Evolutionary conservation across 2,797 vertebrate species (phyloP).

Genomic region (Coracias cyanogaster): DNA sequence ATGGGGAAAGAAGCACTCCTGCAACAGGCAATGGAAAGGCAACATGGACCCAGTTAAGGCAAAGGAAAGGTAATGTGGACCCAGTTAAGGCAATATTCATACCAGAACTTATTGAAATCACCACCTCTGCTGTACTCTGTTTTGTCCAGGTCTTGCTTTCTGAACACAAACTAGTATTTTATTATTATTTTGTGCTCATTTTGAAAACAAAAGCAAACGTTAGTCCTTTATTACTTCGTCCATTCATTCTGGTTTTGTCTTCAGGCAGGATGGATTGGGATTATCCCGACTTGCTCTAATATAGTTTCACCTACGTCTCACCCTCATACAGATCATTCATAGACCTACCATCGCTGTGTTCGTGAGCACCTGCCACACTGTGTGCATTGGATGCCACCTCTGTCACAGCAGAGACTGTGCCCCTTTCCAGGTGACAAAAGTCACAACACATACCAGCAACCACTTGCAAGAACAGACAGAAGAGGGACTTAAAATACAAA

Average conservation of each 20-base stretch:
- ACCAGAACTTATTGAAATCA: background rate
- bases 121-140: background rate
- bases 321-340: background rate
- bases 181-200: background rate
- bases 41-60: background rate
- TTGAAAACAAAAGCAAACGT: background rate
- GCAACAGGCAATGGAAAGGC: background rate
- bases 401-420: background rate
- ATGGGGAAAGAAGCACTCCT: background rate
- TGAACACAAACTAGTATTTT: background rate
- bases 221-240: background rate
- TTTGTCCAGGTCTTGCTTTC: background rate
- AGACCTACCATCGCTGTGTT: accelerated
- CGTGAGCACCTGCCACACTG: background rate
- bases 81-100: background rate
- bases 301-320: background rate
- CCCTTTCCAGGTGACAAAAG: background rate
- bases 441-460: background rate
- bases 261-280: background rate
- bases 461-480: background rate
- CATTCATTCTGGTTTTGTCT: background rate
- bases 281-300: background rate
- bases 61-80: background rate
- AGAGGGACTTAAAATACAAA: background rate
- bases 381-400: accelerated